Percentiles rank a stretch among this genome's conserved stretches.
These are phyloP conservation scores for Ischnus inquisitorius DNA, from an alignment of 2,888 invertebrate species.

Conservation along the genomic window DNA sequence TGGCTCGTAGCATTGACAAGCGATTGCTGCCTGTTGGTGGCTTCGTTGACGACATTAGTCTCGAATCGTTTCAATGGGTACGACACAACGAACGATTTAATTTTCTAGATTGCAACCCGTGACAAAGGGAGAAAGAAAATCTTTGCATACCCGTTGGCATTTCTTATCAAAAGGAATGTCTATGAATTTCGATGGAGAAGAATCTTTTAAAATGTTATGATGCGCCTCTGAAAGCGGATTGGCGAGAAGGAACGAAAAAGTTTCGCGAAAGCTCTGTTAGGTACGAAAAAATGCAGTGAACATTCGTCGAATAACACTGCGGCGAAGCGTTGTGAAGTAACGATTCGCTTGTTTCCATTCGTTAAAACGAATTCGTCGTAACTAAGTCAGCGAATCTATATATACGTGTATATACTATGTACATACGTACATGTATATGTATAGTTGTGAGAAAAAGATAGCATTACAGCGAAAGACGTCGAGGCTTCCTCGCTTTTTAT, in stretches of 20 bases:
- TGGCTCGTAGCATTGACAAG: too few relatives aligned
- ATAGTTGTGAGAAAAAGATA: not conserved
- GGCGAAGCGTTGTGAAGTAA: not conserved
- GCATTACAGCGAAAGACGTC: constrained; percentile 1
- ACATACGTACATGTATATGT: not conserved
- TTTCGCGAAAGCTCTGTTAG: not conserved
- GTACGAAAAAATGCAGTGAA: not conserved
- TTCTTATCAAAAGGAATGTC: too few relatives aligned
- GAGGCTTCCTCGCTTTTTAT: not conserved
- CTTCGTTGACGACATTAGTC: constrained; percentile 11
- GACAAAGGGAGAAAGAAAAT: too few relatives aligned
- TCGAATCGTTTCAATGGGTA: constrained; percentile 6
- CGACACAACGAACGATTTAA: too few relatives aligned
- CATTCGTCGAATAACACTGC: not conserved
- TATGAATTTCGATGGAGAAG: too few relatives aligned
- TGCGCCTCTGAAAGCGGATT: too few relatives aligned
- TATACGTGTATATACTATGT: not conserved
- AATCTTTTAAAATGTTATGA: too few relatives aligned
- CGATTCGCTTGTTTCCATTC: constrained; percentile 7
- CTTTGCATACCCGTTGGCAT: too few relatives aligned
- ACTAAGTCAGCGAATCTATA: not conserved
- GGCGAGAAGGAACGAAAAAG: not conserved
- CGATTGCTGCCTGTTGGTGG: not conserved
- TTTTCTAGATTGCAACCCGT: too few relatives aligned
- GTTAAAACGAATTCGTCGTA: constrained; percentile 7